Base-by-base conservation (phyloP, 1,140 invertebrate species). In the Centruroides vittatus region DNA sequence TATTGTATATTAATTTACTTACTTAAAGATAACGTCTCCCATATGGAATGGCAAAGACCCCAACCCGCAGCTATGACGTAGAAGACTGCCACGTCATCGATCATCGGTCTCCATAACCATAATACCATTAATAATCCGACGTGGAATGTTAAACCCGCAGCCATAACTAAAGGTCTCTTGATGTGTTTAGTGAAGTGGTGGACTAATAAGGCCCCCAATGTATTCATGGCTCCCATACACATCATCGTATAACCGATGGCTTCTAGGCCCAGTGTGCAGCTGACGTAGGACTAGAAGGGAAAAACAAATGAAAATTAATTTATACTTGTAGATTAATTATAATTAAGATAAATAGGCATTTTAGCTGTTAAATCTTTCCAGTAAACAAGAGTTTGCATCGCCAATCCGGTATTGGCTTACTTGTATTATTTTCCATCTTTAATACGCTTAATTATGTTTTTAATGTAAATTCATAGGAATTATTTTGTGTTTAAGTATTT, bases 21-120 rank as follows among this genome's bases (percentile, higher is more conserved):
- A 77, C 75, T 75, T 60, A 75, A 73, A 4, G 71, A 74, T 60
- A 76, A 70, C 0, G 75, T 76, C 62, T 76, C 73, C 75, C 74
- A 76, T 11, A 77, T 74, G 36, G 75, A 73, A 59, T 75, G 73
- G 65, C 74, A 76, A 3, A 77, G 65, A 3, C 74, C 75, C 61
- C 75, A 70, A 61, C 73, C 74, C 6, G 70, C 72, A 23, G 75
- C 69, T 5, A 76, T 71, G 11, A 77, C 74, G 63, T 74, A 77
- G 66, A 76, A 77, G 56, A 76, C 74, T 6, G 74, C 73, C 3
- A 74, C 66, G 62, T 76, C 75, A 51, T 69, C 67, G 0, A 67
- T 63, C 13, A 67, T 64, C 3, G 75, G 75, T 12, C 68, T 69
- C 75, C 75, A 76, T 51, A 75, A 61, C 68, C 70, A 71, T 34